phyloP scores from a whole-genome alignment of 2,888 invertebrate species.

The Platycheirus albimanus region DNA sequence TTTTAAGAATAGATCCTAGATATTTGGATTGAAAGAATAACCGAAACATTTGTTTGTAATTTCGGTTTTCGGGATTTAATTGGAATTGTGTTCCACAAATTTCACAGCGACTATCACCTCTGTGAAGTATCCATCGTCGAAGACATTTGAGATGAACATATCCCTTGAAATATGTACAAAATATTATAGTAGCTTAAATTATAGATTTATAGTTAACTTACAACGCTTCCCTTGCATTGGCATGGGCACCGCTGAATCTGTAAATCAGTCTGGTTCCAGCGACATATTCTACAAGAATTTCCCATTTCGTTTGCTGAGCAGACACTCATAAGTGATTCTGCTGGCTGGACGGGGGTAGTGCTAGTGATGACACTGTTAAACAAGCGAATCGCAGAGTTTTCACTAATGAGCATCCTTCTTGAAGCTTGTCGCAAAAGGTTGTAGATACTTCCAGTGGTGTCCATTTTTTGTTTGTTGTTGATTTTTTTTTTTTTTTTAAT shows the following conservation, averaged over 20 bases:
- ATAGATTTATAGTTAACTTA: constrained; percentile 66
- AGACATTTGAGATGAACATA: constrained; percentile 80
- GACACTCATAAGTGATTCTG: constrained; percentile 75
- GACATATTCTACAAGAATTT: constrained; percentile 81
- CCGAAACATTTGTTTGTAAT: constrained; percentile 77
- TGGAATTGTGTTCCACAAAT: constrained; percentile 78
- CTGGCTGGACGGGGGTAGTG: constrained; percentile 22
- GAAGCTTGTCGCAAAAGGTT: constrained; percentile 25
- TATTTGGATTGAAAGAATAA: constrained; percentile 79
- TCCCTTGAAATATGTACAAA: constrained; percentile 76
- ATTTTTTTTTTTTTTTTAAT: constrained; percentile 8
- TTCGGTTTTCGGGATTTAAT: constrained; percentile 77
- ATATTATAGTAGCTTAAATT: neutral
- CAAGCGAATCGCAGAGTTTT: constrained; percentile 77
- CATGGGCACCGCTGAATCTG: constrained; percentile 80
- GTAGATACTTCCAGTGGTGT: constrained; percentile 9
- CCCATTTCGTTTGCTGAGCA: constrained; percentile 78
- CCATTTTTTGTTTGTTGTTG: constrained; percentile 41
- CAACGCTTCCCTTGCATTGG: constrained; percentile 81
- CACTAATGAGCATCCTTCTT: constrained; percentile 50
- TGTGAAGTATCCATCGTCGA: constrained; percentile 80
- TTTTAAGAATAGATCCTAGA: constrained; percentile 79
- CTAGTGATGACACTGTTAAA: constrained; percentile 75
- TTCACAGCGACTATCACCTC: constrained; percentile 79
- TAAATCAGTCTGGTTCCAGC: constrained; percentile 79